Evolutionary conservation across 2,888 invertebrate species (phyloP), one percentile per base, ranked within the genome.

Genomic region (Meloe dianella): DNA sequence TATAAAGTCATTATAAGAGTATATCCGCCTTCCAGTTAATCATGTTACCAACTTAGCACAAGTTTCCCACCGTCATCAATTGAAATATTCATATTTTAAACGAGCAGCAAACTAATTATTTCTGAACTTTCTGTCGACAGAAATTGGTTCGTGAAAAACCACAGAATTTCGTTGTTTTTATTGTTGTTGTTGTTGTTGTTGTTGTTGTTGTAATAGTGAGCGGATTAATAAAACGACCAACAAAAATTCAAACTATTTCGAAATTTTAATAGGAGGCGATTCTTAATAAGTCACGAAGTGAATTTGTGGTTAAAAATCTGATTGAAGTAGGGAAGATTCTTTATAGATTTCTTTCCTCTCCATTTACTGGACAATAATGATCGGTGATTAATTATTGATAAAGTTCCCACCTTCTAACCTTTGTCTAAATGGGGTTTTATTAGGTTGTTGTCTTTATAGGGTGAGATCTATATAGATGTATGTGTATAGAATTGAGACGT

Each of bases 21-120:
- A 72, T 75, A 74, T 77, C 79, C 81, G 81, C 82, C 81, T 78
- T 78, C 80, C 77, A 79, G 80, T 82, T 82, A 80, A 81, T 81
- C 81, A 81, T 76, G 80, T 81, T 81, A 80, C 78, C 75, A 75
- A 79, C 75, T 76, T 75, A 74, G 77, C 75, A 20, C 47, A 73
- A 76, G 76, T 78, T 80, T 79, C 80, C 80, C 79, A 79, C 77
- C 75, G 77, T 76, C 77, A 79, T 76, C 77, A 79, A 81, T 81
- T 80, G 80, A 80, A 80, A 80, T 80, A 80, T 80, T 78, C 69
- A 71, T 71, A 74, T 70, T 66, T 70, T 60, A 72, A 75, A 73
- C 72, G 68, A 73, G 72, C 67, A 59, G 35, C 61, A 64, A 68
- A 66, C 60, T 73, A 74, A 75, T 75, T 73, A 74, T 75, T 74